These are phyloP conservation scores for Seladonia tumulorum DNA, from an alignment of 2,888 invertebrate genomes.

Conservation along the genomic window DNA sequence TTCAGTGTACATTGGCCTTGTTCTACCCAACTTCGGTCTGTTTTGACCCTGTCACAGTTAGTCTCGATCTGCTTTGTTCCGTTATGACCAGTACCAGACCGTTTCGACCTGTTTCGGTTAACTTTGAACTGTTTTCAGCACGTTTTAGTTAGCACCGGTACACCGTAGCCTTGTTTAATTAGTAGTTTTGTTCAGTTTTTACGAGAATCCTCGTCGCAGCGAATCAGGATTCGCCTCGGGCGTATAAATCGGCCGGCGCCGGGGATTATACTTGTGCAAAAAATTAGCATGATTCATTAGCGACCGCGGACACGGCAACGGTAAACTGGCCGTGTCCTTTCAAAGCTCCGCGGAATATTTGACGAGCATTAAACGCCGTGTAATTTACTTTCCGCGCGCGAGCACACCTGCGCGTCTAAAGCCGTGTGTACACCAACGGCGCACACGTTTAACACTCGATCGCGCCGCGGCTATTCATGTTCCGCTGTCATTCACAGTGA, in stretches of 20 bases:
- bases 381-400: constrained; percentile 18
- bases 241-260: background rate
- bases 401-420: background rate
- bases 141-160: background rate
- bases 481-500: constrained; percentile 11
- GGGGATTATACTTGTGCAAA: background rate
- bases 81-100: background rate
- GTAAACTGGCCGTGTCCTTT: background rate
- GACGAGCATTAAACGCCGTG: constrained; percentile 3
- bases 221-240: background rate
- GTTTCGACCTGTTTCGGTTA: background rate
- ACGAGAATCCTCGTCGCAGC: background rate
- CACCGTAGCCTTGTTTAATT: background rate
- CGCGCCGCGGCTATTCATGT: constrained; percentile 29
- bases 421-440: background rate
- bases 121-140: background rate
- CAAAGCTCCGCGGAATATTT: background rate
- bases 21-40: background rate
- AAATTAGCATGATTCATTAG: constrained; percentile 3
- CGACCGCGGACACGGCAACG: background rate
- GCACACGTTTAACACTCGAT: constrained; percentile 40
- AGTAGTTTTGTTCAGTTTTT: background rate
- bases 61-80: background rate
- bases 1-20: background rate
- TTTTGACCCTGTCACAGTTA: background rate